Evolutionary conservation across 1,140 invertebrate genomes (phyloP).

Genomic region (Drosophila cardini): DNA sequence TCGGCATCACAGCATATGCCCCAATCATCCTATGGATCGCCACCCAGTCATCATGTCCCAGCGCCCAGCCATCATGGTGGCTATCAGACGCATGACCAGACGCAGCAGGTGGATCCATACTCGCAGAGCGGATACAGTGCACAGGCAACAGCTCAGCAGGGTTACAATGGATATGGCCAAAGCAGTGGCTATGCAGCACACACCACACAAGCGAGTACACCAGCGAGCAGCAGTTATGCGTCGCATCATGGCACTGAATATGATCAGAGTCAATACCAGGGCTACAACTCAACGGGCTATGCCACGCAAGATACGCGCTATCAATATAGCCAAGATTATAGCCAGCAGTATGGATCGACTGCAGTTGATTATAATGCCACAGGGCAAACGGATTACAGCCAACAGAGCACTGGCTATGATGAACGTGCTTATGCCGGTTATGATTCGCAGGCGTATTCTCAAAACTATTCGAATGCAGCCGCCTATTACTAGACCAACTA

Average conservation of each 20-base stretch:
- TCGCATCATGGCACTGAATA: constrained; percentile 70
- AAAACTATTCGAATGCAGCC: constrained; percentile 81
- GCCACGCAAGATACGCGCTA: constrained; percentile 79
- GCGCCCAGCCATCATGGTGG: constrained; percentile 75
- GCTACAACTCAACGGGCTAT: constrained; percentile 75
- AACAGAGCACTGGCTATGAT: constrained; percentile 74
- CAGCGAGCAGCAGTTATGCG: constrained; percentile 72
- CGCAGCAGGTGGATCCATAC: constrained; percentile 80
- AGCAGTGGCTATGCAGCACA: constrained; percentile 69
- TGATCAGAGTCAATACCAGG: constrained; percentile 82
- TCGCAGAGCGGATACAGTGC: constrained; percentile 75
- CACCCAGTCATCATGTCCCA: constrained; percentile 70
- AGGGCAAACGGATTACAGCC: constrained; percentile 79
- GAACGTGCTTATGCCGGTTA: constrained; percentile 81
- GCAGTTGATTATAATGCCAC: constrained; percentile 80
- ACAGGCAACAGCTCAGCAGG: constrained; percentile 59
- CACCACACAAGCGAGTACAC: constrained; percentile 59
- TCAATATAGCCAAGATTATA: constrained; percentile 82
- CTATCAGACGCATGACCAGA: constrained; percentile 77
- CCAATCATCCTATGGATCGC: constrained; percentile 69
- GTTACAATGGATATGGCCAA: constrained; percentile 81
- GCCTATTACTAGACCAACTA: constrained; percentile 77
- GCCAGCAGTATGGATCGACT: constrained; percentile 78
- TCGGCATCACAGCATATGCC: constrained; percentile 71
- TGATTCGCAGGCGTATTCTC: constrained; percentile 81